These are phyloP conservation scores for Plumapathes pennacea DNA, from an alignment of 92 coral and sea anemone species.

Conservation along the genomic window DNA sequence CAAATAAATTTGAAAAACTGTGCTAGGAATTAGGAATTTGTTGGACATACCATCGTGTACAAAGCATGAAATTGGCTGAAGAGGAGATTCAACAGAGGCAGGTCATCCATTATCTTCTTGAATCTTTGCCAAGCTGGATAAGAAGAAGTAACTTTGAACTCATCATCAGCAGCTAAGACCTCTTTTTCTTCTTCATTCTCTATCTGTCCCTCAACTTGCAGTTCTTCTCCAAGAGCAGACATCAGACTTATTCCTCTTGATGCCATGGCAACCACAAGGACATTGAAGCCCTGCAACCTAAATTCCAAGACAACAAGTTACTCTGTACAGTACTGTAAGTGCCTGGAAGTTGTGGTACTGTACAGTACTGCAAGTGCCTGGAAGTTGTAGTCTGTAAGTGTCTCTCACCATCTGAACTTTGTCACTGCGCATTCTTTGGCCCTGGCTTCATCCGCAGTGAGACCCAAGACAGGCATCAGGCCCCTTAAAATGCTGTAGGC, in stretches of 20 bases:
- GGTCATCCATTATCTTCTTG: constrained; percentile 55
- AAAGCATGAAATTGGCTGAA: constrained; percentile 68
- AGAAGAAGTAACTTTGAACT: constrained; percentile 64
- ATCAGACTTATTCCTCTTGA: constrained; percentile 71
- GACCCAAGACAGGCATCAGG: constrained; percentile 59
- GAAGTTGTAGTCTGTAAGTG: too few relatives aligned
- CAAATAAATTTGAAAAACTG: too few relatives aligned
- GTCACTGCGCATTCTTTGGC: constrained; percentile 46
- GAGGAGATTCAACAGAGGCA: constrained; percentile 67
- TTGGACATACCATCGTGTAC: constrained; percentile 69
- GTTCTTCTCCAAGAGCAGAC: constrained; percentile 77
- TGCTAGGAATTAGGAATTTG: background rate
- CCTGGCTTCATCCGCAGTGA: constrained; percentile 34
- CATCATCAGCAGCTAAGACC: constrained; percentile 23
- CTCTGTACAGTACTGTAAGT: too few relatives aligned
- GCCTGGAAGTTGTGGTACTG: too few relatives aligned
- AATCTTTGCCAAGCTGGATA: constrained; percentile 89
- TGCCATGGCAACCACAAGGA: constrained; percentile 70
- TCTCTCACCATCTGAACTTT: constrained; percentile 53
- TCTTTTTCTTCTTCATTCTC: constrained; percentile 45
- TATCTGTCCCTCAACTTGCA: constrained; percentile 76
- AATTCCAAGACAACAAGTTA: background rate
- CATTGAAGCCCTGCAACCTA: constrained; percentile 84
- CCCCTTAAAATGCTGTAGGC: constrained; percentile 74
- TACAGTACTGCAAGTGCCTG: too few relatives aligned